phyloP scores from a whole-genome alignment of 2,797 vertebrate genomes.

The Odontamblyopus lacepedii region DNA sequence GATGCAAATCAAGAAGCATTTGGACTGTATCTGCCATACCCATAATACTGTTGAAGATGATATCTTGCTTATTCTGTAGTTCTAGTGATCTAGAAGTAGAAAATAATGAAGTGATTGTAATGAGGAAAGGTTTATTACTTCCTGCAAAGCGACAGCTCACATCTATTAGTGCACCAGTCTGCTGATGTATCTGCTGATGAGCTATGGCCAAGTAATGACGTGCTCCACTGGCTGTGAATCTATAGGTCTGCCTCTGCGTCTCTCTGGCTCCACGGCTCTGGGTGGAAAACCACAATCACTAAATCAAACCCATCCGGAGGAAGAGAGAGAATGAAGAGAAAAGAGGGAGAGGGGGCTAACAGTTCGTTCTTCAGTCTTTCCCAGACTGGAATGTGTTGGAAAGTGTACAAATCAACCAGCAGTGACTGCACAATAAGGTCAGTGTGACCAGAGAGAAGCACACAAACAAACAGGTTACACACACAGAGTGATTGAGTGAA shows the following conservation, averaged over 20 bases:
- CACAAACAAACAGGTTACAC: constrained; percentile 62
- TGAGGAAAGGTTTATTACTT: constrained; percentile 64
- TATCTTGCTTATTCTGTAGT: constrained; percentile 28
- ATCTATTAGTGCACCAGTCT: constrained; percentile 60
- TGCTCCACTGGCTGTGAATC: constrained; percentile 64
- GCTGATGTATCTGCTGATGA: constrained; percentile 68
- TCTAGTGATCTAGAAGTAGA: constrained; percentile 35
- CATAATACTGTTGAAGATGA: constrained; percentile 14
- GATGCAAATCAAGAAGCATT: background rate
- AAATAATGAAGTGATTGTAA: constrained; percentile 60
- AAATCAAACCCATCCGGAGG: constrained; percentile 69
- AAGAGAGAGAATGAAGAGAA: constrained; percentile 38
- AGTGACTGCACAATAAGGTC: constrained; percentile 74
- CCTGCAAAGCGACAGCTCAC: constrained; percentile 52
- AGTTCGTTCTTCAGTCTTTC: constrained; percentile 54
- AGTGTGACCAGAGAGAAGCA: constrained; percentile 68
- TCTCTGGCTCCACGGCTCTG: constrained; percentile 57
- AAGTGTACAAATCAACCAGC: constrained; percentile 67
- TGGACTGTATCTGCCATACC: background rate
- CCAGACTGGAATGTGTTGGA: constrained; percentile 70
- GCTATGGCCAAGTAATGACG: constrained; percentile 67
- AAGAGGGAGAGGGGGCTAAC: constrained; percentile 29
- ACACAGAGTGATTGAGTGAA: constrained; percentile 64
- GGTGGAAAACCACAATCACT: constrained; percentile 70
- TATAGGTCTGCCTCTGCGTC: constrained; percentile 60